These are phyloP conservation scores for Orussus abietinus DNA, from an alignment of 1,140 invertebrate species.

Conservation along the genomic window DNA sequence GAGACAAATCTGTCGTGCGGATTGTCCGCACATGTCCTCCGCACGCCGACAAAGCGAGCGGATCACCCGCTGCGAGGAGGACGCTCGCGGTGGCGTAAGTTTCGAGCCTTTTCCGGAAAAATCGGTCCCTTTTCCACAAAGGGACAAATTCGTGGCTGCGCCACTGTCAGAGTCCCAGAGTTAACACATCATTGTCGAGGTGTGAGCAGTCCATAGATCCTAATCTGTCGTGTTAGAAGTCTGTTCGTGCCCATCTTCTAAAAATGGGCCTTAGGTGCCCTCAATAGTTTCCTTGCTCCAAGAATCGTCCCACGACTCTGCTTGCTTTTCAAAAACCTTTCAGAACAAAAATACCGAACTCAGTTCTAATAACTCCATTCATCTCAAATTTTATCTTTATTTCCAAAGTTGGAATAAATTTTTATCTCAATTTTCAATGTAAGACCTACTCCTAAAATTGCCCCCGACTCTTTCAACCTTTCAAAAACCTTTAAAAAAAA, in stretches of 20 bases:
- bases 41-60: conserved; percentile 44
- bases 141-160: conserved; percentile 1
- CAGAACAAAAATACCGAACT: too few relatives aligned
- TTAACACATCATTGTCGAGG: conserved; percentile 40
- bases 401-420: too few relatives aligned
- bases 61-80: conserved; percentile 35
- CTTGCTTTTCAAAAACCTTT: too few relatives aligned
- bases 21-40: conserved; percentile 52
- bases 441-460: too few relatives aligned
- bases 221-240: conserved; percentile 35
- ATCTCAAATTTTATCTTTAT: too few relatives aligned
- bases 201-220: conserved; percentile 34
- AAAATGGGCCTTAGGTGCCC: conserved; percentile 31
- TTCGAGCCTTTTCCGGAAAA: conserved; percentile 7
- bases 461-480: too few relatives aligned
- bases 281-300: too few relatives aligned
- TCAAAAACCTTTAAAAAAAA: too few relatives aligned
- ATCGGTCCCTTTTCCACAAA: conserved; percentile 13
- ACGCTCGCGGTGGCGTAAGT: conserved; percentile 8
- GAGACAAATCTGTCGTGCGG: conserved; percentile 47
- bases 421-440: too few relatives aligned
- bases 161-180: conserved; percentile 27
- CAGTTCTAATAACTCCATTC: too few relatives aligned
- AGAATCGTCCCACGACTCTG: too few relatives aligned
- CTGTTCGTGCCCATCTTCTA: conserved; percentile 32